Conservation (phyloP, 2,888 invertebrate genomes). For the Cantharis lateralis region DNA sequence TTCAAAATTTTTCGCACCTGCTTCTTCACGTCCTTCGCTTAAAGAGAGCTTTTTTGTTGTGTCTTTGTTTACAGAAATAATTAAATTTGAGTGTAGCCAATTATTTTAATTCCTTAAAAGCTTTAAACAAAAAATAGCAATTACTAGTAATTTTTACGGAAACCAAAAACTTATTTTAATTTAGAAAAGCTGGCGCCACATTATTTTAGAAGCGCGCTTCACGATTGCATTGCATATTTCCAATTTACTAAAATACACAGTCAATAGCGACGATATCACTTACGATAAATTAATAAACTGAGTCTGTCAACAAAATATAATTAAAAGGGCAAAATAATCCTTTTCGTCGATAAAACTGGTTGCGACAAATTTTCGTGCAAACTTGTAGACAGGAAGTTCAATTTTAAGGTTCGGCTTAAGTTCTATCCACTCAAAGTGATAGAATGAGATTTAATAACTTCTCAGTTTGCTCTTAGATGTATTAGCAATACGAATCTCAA, state of each 20-base stretch:
- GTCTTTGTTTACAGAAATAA: neutral
- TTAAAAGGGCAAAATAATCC: neutral
- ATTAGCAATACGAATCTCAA: slow-evolving; percentile 6
- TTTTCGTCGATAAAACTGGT: neutral
- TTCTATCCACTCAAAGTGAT: slow-evolving; percentile 1
- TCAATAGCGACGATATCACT: neutral
- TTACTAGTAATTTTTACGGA: neutral
- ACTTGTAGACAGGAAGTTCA: neutral
- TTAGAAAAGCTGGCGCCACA: neutral
- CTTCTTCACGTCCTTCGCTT: neutral
- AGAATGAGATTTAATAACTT: slow-evolving; percentile 10
- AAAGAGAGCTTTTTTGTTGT: neutral
- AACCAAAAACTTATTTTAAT: neutral
- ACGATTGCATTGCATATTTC: neutral
- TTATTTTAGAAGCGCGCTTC: neutral
- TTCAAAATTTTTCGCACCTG: neutral
- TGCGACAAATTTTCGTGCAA: neutral
- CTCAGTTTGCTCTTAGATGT: slow-evolving; percentile 2
- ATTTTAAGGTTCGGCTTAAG: neutral
- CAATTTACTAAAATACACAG: neutral
- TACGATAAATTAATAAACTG: neutral
- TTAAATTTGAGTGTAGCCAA: neutral
- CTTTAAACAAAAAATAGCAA: neutral
- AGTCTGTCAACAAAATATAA: neutral
- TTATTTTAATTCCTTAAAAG: neutral